These are phyloP conservation scores for Epinephelus coioides DNA, from an alignment of 2,797 vertebrate species.

Conservation along the genomic window DNA sequence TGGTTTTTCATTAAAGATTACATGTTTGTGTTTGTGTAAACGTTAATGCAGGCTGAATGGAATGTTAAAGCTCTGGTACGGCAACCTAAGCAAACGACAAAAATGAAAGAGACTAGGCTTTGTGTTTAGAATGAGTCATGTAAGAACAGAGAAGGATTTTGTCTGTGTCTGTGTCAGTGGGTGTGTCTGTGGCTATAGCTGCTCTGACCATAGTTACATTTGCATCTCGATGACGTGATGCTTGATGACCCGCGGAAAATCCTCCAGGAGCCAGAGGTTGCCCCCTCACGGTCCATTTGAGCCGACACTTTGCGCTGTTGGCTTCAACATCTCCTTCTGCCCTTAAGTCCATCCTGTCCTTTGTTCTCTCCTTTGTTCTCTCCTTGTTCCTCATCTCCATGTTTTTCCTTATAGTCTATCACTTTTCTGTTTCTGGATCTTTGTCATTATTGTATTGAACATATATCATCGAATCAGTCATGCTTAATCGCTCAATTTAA, in stretches of 20 bases:
- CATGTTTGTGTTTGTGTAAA: neutral
- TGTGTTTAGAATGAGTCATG: conserved; percentile 21
- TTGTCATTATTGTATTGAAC: neutral
- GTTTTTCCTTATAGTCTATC: neutral
- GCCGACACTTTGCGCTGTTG: conserved; percentile 53
- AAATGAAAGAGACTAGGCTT: neutral
- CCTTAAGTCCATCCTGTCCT: conserved; percentile 30
- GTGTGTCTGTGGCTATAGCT: conserved; percentile 22
- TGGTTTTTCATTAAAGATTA: neutral
- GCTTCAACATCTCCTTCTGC: conserved; percentile 54
- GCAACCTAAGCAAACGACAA: neutral
- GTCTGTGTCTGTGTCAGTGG: conserved; percentile 14
- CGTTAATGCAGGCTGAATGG: neutral
- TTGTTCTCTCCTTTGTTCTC: conserved; percentile 24
- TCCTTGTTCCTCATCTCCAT: neutral
- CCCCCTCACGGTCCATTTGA: conserved; percentile 72
- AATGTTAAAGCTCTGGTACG: neutral
- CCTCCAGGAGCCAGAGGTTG: conserved; percentile 66
- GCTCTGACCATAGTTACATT: conserved; percentile 42
- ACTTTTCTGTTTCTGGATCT: neutral
- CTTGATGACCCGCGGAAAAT: conserved; percentile 79
- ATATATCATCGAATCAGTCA: neutral
- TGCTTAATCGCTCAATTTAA: neutral
- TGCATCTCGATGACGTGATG: conserved; percentile 70
- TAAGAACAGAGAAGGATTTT: conserved; percentile 6